Percentiles rank a stretch among this genome's conserved stretches.
Evolutionary conservation across 2,797 vertebrate species (phyloP).

Genomic region (Pangasius macronema): DNA sequence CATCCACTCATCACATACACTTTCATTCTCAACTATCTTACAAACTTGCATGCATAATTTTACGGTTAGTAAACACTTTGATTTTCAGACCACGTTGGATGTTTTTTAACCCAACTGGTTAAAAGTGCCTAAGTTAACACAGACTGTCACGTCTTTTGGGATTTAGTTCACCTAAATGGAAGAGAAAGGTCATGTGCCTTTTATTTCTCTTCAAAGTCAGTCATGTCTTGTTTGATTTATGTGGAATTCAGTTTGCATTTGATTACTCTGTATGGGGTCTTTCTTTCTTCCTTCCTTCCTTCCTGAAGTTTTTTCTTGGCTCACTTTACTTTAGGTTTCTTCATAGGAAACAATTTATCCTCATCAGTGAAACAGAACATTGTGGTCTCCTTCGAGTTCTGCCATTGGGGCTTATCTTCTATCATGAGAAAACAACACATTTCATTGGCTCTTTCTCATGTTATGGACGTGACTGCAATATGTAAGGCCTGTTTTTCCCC

Average conservation of each 20-base stretch:
- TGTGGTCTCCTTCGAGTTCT: background rate
- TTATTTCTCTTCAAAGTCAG: conserved; percentile 9
- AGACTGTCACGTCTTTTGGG: background rate
- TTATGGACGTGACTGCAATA: conserved; percentile 32
- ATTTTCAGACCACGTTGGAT: background rate
- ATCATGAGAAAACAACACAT: conserved; percentile 31
- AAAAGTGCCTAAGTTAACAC: background rate
- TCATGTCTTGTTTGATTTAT: conserved; percentile 66
- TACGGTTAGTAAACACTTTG: background rate
- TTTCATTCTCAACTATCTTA: background rate
- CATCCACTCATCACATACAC: background rate
- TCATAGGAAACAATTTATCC: background rate
- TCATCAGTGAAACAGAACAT: background rate
- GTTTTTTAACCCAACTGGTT: background rate
- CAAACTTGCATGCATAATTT: background rate
- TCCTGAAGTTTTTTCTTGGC: background rate
- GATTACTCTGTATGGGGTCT: conserved; percentile 64
- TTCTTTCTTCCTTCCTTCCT: background rate
- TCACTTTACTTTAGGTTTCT: background rate
- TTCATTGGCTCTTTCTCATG: conserved; percentile 27
- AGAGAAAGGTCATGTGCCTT: conserved; percentile 7
- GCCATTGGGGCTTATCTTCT: conserved; percentile 23
- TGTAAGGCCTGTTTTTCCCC: conserved; percentile 17
- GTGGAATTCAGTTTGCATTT: conserved; percentile 70
- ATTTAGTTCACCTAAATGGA: background rate